Percentiles rank a stretch among this genome's conserved stretches.
These are phyloP conservation scores for Grantiella picta DNA, from an alignment of 2,113 vertebrate genomes.

Conservation along the genomic window DNA sequence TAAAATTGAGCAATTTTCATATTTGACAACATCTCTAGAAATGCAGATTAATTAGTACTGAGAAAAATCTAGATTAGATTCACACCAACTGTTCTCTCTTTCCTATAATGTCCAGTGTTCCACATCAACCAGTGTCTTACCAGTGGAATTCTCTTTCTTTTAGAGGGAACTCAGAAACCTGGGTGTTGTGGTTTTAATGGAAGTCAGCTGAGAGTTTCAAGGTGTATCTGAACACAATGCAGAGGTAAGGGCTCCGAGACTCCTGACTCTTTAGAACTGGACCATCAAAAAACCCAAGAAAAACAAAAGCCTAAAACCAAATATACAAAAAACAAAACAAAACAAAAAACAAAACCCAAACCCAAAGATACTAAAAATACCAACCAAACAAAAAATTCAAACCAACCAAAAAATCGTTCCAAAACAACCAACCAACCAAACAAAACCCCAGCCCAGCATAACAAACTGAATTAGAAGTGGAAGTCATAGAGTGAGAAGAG, in stretches of 20 bases:
- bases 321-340: no score
- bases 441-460: accelerated
- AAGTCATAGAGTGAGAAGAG: background rate
- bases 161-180: background rate
- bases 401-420: no score
- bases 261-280: no score
- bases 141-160: background rate
- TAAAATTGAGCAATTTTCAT: background rate
- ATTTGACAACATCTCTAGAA: background rate
- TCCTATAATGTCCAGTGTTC: background rate
- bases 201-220: background rate
- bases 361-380: background rate
- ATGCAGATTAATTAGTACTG: background rate
- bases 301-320: background rate
- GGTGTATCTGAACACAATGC: background rate
- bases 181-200: background rate
- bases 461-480: background rate
- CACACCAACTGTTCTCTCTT: background rate
- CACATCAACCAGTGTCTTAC: background rate
- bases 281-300: background rate
- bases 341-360: no score
- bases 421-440: background rate
- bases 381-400: no score
- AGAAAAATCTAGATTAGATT: background rate
- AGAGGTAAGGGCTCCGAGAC: background rate